Percentiles rank a stretch among this genome's conserved stretches.
Conservation (phyloP, 2,797 vertebrate genomes). For the Melanotaenia nigrans region DNA sequence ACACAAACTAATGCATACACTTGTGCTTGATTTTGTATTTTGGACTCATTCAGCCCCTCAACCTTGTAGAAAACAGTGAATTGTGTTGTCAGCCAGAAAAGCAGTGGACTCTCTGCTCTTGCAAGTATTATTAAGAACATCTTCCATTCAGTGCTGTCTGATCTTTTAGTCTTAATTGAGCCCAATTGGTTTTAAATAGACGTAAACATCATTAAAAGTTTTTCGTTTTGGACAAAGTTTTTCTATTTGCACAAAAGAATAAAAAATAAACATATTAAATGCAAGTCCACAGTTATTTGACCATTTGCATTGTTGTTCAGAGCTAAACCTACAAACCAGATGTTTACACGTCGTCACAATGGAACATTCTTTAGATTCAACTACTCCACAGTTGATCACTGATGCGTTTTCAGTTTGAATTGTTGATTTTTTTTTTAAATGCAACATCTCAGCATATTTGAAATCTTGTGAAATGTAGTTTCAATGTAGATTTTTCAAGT, state of each 20-base stretch:
- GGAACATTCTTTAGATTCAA: not conserved
- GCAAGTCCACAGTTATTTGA: not conserved
- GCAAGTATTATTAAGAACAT: conserved; percentile 2
- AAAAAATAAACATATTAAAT: not conserved
- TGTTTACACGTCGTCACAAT: not conserved
- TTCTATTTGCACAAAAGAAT: not conserved
- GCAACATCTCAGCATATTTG: not conserved
- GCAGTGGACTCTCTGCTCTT: conserved; percentile 14
- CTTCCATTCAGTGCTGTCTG: not conserved
- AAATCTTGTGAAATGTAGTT: too few species aligned
- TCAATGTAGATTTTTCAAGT: too few species aligned
- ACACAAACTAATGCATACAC: not conserved
- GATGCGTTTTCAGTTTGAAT: not conserved
- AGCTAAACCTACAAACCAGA: not conserved
- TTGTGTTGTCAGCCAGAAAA: conserved; percentile 15
- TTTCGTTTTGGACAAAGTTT: not conserved
- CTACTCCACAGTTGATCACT: not conserved
- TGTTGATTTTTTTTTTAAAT: not conserved
- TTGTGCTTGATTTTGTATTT: conserved; percentile 4
- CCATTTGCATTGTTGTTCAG: not conserved
- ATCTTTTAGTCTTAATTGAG: not conserved
- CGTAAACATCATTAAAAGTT: not conserved
- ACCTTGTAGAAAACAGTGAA: not conserved
- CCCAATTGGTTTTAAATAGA: not conserved
- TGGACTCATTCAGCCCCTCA: conserved; percentile 10